Conservation (phyloP, 2,797 vertebrate genomes). For the Sus cebifrons region DNA sequence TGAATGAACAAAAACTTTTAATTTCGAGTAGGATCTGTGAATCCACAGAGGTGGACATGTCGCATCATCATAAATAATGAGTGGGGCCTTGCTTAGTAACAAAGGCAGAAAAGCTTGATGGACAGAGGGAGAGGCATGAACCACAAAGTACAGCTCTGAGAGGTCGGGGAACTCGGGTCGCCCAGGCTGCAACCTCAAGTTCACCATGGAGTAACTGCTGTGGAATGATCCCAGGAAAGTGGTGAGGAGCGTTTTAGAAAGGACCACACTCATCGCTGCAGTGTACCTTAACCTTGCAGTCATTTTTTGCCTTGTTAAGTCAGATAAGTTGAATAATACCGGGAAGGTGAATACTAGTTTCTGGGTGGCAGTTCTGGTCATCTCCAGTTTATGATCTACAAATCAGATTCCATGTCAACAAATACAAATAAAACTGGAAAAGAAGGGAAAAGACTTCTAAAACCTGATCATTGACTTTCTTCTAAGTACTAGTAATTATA, state of each 20-base stretch:
- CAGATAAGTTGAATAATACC: not conserved
- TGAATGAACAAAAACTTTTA: not conserved
- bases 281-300: not conserved
- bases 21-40: not conserved
- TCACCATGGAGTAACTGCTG: not conserved
- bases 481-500: slow-evolving; percentile 7
- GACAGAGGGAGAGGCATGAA: not conserved
- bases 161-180: not conserved
- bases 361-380: slow-evolving; percentile 25
- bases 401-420: slow-evolving; percentile 49
- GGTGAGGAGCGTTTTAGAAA: not conserved
- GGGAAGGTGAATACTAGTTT: not conserved
- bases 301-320: not conserved
- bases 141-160: not conserved
- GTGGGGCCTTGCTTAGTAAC: not conserved
- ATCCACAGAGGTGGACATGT: not conserved
- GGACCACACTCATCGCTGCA: not conserved
- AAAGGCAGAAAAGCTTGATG: not conserved
- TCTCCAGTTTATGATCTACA: slow-evolving; percentile 21
- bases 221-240: not conserved
- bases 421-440: slow-evolving; percentile 42
- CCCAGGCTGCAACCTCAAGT: not conserved
- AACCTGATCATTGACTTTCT: slow-evolving; percentile 3
- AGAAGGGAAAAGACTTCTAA: slow-evolving; percentile 26
- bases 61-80: not conserved